Evolutionary conservation across 2,113 vertebrate species (phyloP), one percentile per base, ranked within the genome.

Genomic region (Oostethus manadensis): DNA sequence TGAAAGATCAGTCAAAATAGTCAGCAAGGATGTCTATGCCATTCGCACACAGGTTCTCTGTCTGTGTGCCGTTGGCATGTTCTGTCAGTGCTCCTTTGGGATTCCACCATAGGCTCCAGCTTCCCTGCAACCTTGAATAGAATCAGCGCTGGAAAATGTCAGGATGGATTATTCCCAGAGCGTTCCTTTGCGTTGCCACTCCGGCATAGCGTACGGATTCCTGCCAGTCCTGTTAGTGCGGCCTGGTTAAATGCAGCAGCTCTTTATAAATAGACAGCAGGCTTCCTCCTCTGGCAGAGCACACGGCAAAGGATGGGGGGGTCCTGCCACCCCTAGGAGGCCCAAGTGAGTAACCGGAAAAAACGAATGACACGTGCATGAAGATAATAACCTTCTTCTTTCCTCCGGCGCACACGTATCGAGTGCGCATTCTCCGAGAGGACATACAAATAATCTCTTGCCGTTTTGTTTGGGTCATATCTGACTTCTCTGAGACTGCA

Each of bases 391-490:
- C 69, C 22, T 70, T 70, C 60, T 56, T 59, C 53, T 56, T 57
- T 51, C 50, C 38, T 60, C 21, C 64, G 22, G 23, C 45, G 20
- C 44, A 57, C 48, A 64, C 15, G 46, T 68, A 66, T 50, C 9
- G 16, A 63, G 69, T 49, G 58, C 68, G 73, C 61, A 70, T 78
- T 77, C 68, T 73, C 59, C 46, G 49, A 33, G 66, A 11, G 66
- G 75, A 79, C 68, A 62, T 66, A 62, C 50, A 76, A 65, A 81
- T 64, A 60, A 56, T 64, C 64, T 67, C 54, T 58, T 70, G 71
- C 65, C 70, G 80, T 75, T 70, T 70, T 66, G 82, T 80, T 85
- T 84, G 87, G 86, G 86, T 89, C 80, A 84, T 68, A 81, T 78
- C 61, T 84, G 83, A 64, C 79, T 85, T 84, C 60, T 86, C 77